Evolutionary conservation across 2,888 invertebrate species (phyloP).

Genomic region (Oscheius sp.): DNA sequence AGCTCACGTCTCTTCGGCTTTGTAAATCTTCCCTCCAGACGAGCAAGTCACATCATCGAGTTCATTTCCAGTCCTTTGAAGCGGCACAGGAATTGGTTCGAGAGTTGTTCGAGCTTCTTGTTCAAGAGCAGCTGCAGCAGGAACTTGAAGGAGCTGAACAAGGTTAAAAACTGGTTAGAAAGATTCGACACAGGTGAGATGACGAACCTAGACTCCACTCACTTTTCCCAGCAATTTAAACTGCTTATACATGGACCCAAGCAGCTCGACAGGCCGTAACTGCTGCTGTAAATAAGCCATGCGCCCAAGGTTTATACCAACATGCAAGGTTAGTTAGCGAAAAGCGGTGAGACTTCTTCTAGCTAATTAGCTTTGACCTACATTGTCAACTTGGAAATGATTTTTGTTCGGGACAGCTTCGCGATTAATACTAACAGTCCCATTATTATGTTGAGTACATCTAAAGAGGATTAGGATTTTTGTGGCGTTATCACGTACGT

Average conservation of each 20-base stretch:
- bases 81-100: not conserved
- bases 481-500: slow-evolving; percentile 35
- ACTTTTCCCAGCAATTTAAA: slow-evolving; percentile 28
- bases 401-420: slow-evolving; percentile 24
- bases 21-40: slow-evolving; percentile 16
- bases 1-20: slow-evolving; percentile 24
- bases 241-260: slow-evolving; percentile 50
- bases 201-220: slow-evolving; percentile 29
- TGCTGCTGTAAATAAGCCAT: slow-evolving; percentile 31
- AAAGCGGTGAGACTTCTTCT: not conserved
- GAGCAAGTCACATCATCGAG: slow-evolving; percentile 15
- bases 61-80: slow-evolving; percentile 9
- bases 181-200: not conserved
- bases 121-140: not conserved
- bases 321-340: too few relatives aligned
- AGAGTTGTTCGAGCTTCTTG: not conserved
- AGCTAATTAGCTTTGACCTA: not conserved
- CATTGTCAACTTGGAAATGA: slow-evolving; percentile 25
- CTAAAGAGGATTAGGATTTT: too few relatives aligned
- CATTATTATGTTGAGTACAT: slow-evolving; percentile 36
- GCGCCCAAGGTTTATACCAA: slow-evolving; percentile 2
- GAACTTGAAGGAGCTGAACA: slow-evolving; percentile 21
- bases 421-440: slow-evolving; percentile 34
- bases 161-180: not conserved
- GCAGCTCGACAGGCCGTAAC: slow-evolving; percentile 47